Conservation (phyloP, 2,888 invertebrate genomes). For the Tethea ocularis region DNA sequence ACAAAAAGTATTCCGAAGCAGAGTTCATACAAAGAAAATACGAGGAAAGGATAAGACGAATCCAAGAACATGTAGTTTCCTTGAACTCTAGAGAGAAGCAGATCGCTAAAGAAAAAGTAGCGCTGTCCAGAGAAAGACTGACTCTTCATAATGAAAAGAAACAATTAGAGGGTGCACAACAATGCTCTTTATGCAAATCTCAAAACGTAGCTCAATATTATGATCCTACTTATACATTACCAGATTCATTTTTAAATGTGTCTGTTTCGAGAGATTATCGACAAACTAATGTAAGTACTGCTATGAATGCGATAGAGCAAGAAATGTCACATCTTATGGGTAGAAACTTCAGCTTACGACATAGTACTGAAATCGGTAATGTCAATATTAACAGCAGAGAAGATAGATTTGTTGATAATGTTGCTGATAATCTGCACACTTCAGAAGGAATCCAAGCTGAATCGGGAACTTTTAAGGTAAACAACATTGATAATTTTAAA, state of each 20-base stretch:
- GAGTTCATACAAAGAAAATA: constrained; percentile 81
- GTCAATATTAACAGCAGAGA: constrained; percentile 25
- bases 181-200: constrained; percentile 71
- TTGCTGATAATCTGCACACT: constrained; percentile 30
- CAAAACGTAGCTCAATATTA: constrained; percentile 52
- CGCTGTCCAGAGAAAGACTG: constrained; percentile 83
- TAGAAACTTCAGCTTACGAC: constrained; percentile 53
- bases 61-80: constrained; percentile 83
- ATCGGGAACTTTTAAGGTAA: constrained; percentile 52
- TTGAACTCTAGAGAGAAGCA: constrained; percentile 83
- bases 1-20: constrained; percentile 81
- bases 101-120: constrained; percentile 85
- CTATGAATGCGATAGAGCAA: constrained; percentile 65
- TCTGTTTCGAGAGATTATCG: constrained; percentile 63
- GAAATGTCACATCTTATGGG: constrained; percentile 71
- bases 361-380: constrained; percentile 42
- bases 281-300: constrained; percentile 49
- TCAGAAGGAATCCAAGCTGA: constrained; percentile 37
- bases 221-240: constrained; percentile 48
- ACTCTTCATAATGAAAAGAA: constrained; percentile 81
- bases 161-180: constrained; percentile 68
- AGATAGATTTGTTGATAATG: constrained; percentile 21
- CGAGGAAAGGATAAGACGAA: constrained; percentile 81
- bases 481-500: constrained; percentile 11
- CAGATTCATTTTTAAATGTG: constrained; percentile 52